Evolutionary conservation across 2,888 invertebrate species (phyloP), one percentile per base, ranked within the genome.

Genomic region (Electrophaes corylata): DNA sequence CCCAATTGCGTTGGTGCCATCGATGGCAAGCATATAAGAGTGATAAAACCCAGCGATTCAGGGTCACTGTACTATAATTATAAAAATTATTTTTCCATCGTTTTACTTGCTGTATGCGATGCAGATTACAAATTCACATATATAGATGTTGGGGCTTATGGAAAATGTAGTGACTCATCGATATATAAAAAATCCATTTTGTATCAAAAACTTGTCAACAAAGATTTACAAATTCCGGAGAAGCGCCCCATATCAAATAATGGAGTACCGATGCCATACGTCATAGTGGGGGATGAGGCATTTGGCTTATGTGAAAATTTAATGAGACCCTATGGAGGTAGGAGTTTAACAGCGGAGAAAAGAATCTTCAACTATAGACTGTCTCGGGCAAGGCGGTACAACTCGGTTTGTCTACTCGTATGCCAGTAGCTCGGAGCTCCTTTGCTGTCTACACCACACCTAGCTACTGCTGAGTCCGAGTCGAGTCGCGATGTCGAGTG

Each of bases 61-160:
- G 69, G 67, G n/a, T 70, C 71, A 60, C 53, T 66, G 35, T 65
- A 65, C 43, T 67, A 57, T 53, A 70, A 67, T 59, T 67, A 72
- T 47, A 71, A 71, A 62, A 49, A 67, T 12, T 67, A 56, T 64
- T 69, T 65, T 61, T 72, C 70, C 31, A 67, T 70, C 35, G 67
- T 73, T 40, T 61, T 75, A 45, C 53, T 73, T 44, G 68, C 69
- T 45, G 37, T 67, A 57, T 54, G 58, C 52, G 68, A 69, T 57
- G 64, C 64, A 33, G 33, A 35, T 35, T 35, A 14, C 14, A 14
- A 35, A 14, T 35, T 35, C 14, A 33, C 35, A 35, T 35, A 14
- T 14, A 35, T 35, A 35, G 35, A 35, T 14, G 14, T 14, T 35
- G 35, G 14, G 14, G 35, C 14, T 35, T 12, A 12, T 57, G 69